These are phyloP conservation scores for Paratilapia polleni DNA, from an alignment of 2,113 vertebrate genomes.

Conservation along the genomic window DNA sequence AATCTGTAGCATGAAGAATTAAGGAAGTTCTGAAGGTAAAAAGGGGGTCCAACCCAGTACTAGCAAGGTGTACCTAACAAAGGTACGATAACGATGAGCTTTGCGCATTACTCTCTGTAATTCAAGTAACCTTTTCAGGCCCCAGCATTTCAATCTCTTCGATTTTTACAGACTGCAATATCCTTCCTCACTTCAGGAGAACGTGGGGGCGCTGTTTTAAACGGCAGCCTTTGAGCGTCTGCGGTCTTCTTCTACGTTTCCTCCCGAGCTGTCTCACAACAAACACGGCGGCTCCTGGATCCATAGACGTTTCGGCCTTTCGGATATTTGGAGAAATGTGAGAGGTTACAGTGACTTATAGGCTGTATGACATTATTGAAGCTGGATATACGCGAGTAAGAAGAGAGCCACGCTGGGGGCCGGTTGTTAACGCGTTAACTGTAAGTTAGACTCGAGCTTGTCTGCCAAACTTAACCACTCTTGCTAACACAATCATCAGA, in stretches of 20 bases:
- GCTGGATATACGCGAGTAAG: background rate
- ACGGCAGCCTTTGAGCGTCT: background rate
- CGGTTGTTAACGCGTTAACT: background rate
- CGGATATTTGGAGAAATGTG: background rate
- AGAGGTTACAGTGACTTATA: background rate
- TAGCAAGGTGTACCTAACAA: background rate
- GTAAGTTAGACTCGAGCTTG: background rate
- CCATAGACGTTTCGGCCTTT: background rate
- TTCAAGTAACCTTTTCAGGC: too few relatives aligned
- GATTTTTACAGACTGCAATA: conserved; percentile 16
- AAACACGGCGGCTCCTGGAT: background rate
- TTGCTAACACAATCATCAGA: conserved; percentile 3
- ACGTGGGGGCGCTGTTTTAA: conserved; percentile 54
- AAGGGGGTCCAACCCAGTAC: background rate
- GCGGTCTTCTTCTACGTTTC: conserved; percentile 50
- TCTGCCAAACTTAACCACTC: background rate
- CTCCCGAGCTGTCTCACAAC: conserved; percentile 26
- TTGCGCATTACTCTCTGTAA: background rate
- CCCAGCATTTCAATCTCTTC: too few relatives aligned
- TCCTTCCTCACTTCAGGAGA: background rate
- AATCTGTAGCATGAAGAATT: background rate
- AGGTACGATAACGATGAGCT: background rate
- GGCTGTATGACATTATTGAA: background rate
- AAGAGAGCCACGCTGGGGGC: background rate
- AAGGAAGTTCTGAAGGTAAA: background rate